phyloP scores from a whole-genome alignment of 2,888 invertebrate genomes.

The Drymonia ruficornis region DNA sequence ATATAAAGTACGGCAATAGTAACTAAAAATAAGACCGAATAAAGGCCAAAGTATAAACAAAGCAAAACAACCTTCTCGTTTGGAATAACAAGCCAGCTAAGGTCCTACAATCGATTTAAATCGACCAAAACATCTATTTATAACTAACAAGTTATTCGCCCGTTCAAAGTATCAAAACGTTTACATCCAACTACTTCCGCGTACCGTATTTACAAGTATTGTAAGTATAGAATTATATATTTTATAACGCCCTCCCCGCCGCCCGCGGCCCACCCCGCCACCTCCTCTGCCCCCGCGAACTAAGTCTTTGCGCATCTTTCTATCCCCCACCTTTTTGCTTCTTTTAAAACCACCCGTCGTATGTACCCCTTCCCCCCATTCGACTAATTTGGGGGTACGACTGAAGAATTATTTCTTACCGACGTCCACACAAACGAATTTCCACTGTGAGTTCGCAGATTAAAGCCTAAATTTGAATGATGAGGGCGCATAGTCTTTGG shows the following conservation, averaged over 20 bases:
- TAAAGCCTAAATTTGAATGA: constrained; percentile 51
- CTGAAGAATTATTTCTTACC: constrained; percentile 84
- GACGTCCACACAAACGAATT: constrained; percentile 50
- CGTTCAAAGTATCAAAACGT: constrained; percentile 56
- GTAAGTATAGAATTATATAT: constrained; percentile 86
- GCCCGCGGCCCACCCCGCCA: constrained; percentile 30
- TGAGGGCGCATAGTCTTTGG: constrained; percentile 72
- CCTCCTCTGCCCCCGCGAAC: constrained; percentile 74
- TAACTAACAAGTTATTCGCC: constrained; percentile 8
- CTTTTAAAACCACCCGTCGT: constrained; percentile 84
- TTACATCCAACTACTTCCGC: constrained; percentile 68
- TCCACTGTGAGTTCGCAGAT: constrained; percentile 44
- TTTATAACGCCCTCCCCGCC: constrained; percentile 77
- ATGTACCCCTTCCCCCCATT: constrained; percentile 84
- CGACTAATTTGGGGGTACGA: constrained; percentile 85
- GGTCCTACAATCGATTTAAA: constrained; percentile 4
- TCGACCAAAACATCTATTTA: constrained; percentile 4
- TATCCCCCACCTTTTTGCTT: constrained; percentile 84
- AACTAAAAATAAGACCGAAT: neutral
- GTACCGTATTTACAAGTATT: constrained; percentile 85
- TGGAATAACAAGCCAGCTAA: constrained; percentile 1
- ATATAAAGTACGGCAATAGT: neutral
- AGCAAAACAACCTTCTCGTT: neutral
- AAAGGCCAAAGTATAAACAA: neutral
- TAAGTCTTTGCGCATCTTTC: constrained; percentile 85